Conservation (phyloP, 2,113 vertebrate species). For the Dasyprocta punctata region DNA sequence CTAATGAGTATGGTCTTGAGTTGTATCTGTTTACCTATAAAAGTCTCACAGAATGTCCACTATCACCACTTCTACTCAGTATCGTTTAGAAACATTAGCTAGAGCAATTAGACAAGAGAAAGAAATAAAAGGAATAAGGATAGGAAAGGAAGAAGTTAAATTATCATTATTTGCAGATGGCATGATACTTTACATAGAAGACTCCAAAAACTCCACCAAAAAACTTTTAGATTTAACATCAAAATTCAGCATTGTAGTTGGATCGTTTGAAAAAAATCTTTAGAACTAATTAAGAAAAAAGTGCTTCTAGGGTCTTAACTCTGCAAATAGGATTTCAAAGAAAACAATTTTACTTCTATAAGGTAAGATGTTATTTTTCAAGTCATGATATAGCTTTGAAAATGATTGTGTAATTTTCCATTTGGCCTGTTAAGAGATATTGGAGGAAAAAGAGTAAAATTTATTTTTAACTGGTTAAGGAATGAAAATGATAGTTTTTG, state of each 20-base stretch:
- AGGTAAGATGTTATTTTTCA: conserved; percentile 56
- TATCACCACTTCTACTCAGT: too few relatives aligned
- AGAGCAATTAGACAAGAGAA: too few relatives aligned
- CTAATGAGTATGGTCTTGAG: too few relatives aligned
- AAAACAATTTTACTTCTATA: conserved; percentile 66
- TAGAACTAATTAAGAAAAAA: conserved; percentile 19
- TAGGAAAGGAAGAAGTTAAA: too few relatives aligned
- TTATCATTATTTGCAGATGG: too few relatives aligned
- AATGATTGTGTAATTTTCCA: conserved; percentile 66
- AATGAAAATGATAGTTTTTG: conserved; percentile 42
- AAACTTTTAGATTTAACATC: too few relatives aligned
- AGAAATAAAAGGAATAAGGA: too few relatives aligned
- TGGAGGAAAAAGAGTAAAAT: conserved; percentile 50
- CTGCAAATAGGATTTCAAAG: conserved; percentile 56
- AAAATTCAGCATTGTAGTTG: background rate
- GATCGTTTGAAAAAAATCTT: conserved; percentile 10
- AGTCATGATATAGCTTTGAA: conserved; percentile 57
- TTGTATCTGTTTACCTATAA: too few relatives aligned
- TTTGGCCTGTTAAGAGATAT: conserved; percentile 51
- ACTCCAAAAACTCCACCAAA: too few relatives aligned
- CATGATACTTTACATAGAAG: too few relatives aligned
- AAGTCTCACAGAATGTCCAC: too few relatives aligned
- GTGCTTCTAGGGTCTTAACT: background rate
- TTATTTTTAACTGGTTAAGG: conserved; percentile 63
- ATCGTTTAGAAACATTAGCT: too few relatives aligned